A percentile compares a stretch with the other conserved stretches of the same genome.
Conservation (phyloP, 2,888 invertebrate genomes). For the Drepanosiphum platanoidis region DNA sequence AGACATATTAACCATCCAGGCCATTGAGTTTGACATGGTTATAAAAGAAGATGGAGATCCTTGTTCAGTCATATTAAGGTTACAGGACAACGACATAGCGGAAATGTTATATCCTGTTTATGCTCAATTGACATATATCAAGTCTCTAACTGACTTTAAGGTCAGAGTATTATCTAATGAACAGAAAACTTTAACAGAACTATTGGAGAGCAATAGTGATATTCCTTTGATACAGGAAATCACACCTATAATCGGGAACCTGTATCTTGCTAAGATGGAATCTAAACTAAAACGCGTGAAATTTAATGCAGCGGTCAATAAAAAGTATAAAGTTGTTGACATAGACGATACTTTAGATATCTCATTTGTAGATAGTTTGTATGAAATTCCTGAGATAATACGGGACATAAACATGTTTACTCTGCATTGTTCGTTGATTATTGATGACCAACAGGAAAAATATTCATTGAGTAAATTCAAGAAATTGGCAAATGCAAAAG, state of each 20-base stretch:
- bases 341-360: conserved; percentile 34
- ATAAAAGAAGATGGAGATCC: conserved; percentile 33
- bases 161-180: conserved; percentile 2
- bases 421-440: conserved; percentile 34
- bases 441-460: neutral
- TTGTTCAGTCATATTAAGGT: neutral
- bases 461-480: conserved; percentile 25
- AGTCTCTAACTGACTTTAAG: conserved; percentile 32
- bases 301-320: neutral
- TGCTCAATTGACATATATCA: conserved; percentile 18
- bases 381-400: conserved; percentile 39
- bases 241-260: neutral
- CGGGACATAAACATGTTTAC: neutral
- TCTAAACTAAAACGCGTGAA: conserved; percentile 22
- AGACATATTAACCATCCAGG: conserved; percentile 30
- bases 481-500: neutral
- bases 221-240: neutral
- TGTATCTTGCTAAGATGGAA: conserved; percentile 7
- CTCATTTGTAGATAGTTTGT: conserved; percentile 1
- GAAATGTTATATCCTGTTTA: conserved; percentile 22
- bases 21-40: conserved; percentile 32
- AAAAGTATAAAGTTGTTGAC: conserved; percentile 7
- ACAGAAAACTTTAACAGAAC: neutral
- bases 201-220: neutral
- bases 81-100: neutral